Base-by-base conservation (phyloP, 1,140 invertebrate genomes). In the Trialeurodes vaporariorum region DNA sequence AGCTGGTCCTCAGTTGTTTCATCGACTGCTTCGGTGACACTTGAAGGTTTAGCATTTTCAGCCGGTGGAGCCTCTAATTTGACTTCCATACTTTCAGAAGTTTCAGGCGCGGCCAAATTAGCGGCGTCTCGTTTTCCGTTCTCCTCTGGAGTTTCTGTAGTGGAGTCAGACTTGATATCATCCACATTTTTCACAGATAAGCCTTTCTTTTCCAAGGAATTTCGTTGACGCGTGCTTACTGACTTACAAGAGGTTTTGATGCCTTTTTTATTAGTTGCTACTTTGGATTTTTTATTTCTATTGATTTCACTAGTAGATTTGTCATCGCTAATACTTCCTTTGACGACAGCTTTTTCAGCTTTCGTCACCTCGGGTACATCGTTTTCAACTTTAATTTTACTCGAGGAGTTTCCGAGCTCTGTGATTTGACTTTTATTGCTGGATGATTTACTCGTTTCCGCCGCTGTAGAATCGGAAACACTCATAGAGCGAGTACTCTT, bases 281-380 rank as follows among this genome's bases (percentile, higher is more conserved):
- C 40, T 1, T 62, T 61, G 11, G 23, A 24, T 40, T 49, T 63
- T 69, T 67, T 63, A 59, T 66, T 62, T 64, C 61, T 68, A 63
- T 25, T 59, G 1, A 21, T 34, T 27, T 65, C 34, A 58, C 65
- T 62, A 25, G 64, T 25, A 27, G 27, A 62, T 49, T 68, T 65
- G 24, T 62, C 25, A n/a, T 34, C 13, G 24, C 24, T 21, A 27
- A 61, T 26, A 63, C n/a, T 67, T 23, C 26, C 27, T 22, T 64
- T 67, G 23, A 64, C 40, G 49, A 40, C 34, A 68, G 9, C 64
- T 27, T 64, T 26, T 17, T 58, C 62, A 40, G 34, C 34, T n/a
- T 26, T 63, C 21, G 67, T 64, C 27, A 22, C 34, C 25, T 61
- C 26, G 22, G 49, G 40, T n/a, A 64, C n/a, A 27, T 64, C 61